phyloP scores from a whole-genome alignment of 2,888 invertebrate genomes.

The Tipula lateralis region DNA sequence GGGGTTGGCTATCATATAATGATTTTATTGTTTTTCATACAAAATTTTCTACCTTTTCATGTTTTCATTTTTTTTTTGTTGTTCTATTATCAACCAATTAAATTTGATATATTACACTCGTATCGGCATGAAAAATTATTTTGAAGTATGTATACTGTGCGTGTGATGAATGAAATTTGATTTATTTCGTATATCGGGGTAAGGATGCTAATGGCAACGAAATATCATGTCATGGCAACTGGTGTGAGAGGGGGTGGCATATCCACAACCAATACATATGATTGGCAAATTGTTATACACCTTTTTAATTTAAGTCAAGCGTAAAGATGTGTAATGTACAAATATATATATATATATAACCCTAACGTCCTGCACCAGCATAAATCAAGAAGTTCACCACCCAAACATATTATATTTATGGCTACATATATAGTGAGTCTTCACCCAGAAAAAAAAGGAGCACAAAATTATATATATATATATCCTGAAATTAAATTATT shows the following conservation, averaged over 20 bases:
- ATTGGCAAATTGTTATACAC: neutral
- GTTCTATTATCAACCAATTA: neutral
- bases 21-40: neutral
- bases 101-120: neutral
- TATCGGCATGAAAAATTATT: neutral
- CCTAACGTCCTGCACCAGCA: neutral
- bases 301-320: neutral
- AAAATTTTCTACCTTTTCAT: neutral
- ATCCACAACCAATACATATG: neutral
- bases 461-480: neutral
- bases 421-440: neutral
- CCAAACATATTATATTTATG: neutral
- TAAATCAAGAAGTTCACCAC: neutral
- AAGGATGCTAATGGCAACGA: neutral
- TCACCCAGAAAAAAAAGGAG: neutral
- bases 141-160: neutral
- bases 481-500: constrained; percentile 11
- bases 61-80: neutral
- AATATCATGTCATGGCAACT: neutral
- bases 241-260: neutral
- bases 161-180: neutral
- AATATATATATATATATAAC: no score
- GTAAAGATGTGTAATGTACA: neutral
- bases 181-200: neutral
- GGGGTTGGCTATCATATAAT: neutral